Evolutionary conservation across 2,888 invertebrate genomes (phyloP).

Genomic region (Drosophila kanekoi): DNA sequence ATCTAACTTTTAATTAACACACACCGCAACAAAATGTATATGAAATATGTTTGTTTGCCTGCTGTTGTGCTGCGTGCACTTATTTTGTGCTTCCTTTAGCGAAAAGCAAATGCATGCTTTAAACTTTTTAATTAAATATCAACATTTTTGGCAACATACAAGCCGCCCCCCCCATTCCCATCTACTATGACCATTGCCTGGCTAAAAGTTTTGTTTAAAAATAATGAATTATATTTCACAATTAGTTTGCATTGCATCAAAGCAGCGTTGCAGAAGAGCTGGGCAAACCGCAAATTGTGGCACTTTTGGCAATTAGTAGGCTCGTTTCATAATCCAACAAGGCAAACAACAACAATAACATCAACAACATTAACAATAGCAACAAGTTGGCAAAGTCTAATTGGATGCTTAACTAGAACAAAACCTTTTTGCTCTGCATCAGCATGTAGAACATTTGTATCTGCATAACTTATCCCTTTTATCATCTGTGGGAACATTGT

Average conservation of each 20-base stretch:
- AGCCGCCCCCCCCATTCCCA: conserved; percentile 7
- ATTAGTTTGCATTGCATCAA: conserved; percentile 38
- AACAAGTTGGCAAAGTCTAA: neutral
- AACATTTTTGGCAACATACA: conserved; percentile 36
- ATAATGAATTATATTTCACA: conserved; percentile 40
- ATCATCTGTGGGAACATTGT: too few relatives aligned
- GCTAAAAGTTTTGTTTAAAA: conserved; percentile 38
- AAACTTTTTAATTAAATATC: conserved; percentile 75
- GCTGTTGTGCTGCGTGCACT: conserved; percentile 6
- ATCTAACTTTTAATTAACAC: conserved; percentile 66
- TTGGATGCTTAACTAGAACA: too few relatives aligned
- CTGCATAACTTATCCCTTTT: too few relatives aligned
- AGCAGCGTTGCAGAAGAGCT: neutral
- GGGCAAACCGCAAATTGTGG: conserved; percentile 13
- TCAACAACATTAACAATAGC: neutral
- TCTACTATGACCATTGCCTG: neutral
- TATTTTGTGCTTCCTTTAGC: conserved; percentile 18
- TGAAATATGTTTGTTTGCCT: conserved; percentile 29
- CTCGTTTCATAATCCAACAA: conserved; percentile 6
- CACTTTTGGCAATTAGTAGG: conserved; percentile 5
- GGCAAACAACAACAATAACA: neutral
- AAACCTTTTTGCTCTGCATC: too few relatives aligned
- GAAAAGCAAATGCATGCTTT: conserved; percentile 35
- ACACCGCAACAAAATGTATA: conserved; percentile 25
- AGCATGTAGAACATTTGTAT: too few relatives aligned